Evolutionary conservation across 2,888 invertebrate genomes (phyloP).

Genomic region (Mantis religiosa): DNA sequence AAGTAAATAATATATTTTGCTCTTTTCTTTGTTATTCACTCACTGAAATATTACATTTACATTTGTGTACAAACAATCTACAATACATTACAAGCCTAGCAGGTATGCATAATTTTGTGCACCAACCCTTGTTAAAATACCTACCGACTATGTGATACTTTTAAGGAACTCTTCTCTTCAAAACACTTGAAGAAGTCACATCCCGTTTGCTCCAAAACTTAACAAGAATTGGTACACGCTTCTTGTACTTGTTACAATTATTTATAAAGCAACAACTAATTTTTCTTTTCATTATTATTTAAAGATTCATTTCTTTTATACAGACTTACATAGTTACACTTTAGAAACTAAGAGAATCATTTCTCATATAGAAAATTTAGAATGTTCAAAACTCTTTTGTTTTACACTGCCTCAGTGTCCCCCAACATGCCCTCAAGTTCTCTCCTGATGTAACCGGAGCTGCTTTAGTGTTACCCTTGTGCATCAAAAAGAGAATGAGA

Average conservation of each 20-base stretch:
- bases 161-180: neutral
- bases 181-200: neutral
- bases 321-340: conserved; percentile 9
- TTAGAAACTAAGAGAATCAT: neutral
- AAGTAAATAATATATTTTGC: conserved; percentile 13
- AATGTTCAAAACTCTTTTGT: conserved; percentile 1
- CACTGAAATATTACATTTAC: conserved; percentile 8
- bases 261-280: conserved; percentile 1
- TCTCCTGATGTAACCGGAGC: neutral
- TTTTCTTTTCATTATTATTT: neutral
- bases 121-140: conserved; percentile 4
- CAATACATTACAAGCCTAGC: conserved; percentile 15
- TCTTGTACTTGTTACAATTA: conserved; percentile 17
- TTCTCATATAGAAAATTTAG: conserved; percentile 10
- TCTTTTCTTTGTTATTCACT: conserved; percentile 7
- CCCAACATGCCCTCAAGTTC: neutral
- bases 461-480: neutral
- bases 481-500: conserved; percentile 2
- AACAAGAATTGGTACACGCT: conserved; percentile 16
- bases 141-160: neutral
- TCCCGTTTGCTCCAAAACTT: neutral
- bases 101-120: conserved; percentile 7
- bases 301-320: conserved; percentile 6
- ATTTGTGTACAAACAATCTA: conserved; percentile 16
- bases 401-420: neutral